These are phyloP conservation scores for Strigamia maritima DNA, from an alignment of 2,888 invertebrate species.

Conservation along the genomic window DNA sequence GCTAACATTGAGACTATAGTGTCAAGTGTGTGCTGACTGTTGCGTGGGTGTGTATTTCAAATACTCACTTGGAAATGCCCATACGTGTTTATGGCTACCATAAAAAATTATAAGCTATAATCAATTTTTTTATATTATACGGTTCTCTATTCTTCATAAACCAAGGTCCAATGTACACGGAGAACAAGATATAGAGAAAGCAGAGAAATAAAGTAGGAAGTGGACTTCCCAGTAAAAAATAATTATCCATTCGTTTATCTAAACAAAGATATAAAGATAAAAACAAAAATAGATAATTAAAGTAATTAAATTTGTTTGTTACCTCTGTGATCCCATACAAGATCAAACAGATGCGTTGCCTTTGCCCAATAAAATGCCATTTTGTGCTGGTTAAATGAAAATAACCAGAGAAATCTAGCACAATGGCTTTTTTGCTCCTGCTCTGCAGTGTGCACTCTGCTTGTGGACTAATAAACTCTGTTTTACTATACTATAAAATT, in stretches of 20 bases:
- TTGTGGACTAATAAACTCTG: too few species aligned
- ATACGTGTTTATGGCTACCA: constrained; percentile 85
- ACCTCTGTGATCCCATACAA: constrained; percentile 19
- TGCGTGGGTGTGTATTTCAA: too few species aligned
- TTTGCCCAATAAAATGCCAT: background rate
- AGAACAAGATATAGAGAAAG: background rate
- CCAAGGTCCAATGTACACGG: background rate
- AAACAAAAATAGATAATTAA: background rate
- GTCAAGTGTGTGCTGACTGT: too few species aligned
- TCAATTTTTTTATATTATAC: background rate
- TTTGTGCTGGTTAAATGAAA: background rate
- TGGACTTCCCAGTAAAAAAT: constrained; percentile 17
- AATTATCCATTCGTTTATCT: constrained; percentile 18
- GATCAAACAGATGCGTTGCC: background rate
- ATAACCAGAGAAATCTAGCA: too few species aligned
- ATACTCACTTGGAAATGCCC: constrained; percentile 82
- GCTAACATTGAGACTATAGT: too few species aligned
- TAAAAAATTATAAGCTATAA: constrained; percentile 58
- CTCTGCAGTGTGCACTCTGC: too few species aligned
- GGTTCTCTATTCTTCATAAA: constrained; percentile 12
- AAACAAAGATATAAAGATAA: background rate
- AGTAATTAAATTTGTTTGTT: background rate
- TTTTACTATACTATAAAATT: too few species aligned
- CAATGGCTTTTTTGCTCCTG: too few species aligned
- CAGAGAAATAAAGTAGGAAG: background rate